These are phyloP conservation scores for Meloidogyne floridensis DNA, from an alignment of 1,140 invertebrate species.

Conservation along the genomic window DNA sequence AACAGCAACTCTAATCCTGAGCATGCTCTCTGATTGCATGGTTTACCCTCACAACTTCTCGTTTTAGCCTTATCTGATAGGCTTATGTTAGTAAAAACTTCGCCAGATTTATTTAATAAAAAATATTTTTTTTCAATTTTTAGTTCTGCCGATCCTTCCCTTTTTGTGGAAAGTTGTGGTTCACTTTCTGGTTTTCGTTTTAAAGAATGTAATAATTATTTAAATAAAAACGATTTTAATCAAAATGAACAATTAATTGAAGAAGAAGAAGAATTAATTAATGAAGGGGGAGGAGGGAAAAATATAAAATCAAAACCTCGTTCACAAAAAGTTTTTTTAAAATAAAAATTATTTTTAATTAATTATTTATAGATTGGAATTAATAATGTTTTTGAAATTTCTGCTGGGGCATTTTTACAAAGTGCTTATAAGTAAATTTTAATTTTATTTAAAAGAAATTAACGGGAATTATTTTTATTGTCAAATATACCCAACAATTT, in stretches of 20 bases:
- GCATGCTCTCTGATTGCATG: no score
- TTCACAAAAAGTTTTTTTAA: conserved; percentile 11
- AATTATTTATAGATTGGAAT: conserved; percentile 43
- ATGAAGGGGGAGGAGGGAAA: not conserved
- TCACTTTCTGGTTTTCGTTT: conserved; percentile 40
- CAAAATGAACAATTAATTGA: not conserved
- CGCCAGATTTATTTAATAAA: not conserved
- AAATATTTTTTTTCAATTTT: conserved; percentile 30
- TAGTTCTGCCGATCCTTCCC: conserved; percentile 34
- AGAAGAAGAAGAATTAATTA: conserved; percentile 18
- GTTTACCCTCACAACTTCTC: no score
- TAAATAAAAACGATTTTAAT: conserved; percentile 22
- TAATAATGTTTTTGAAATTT: conserved; percentile 55
- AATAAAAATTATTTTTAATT: conserved; percentile 21
- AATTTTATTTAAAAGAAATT: not conserved
- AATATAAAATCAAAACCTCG: conserved; percentile 20
- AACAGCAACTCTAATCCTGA: no score
- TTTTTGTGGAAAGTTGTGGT: conserved; percentile 51
- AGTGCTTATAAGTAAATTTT: conserved; percentile 50
- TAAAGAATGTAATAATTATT: conserved; percentile 40
- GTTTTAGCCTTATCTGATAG: no score
- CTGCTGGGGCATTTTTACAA: conserved; percentile 56
- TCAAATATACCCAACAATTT: not conserved
- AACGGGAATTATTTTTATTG: not conserved
- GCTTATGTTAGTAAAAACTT: no score